Base-by-base conservation (phyloP, 2,888 invertebrate species). In the Mamestra brassicae region DNA sequence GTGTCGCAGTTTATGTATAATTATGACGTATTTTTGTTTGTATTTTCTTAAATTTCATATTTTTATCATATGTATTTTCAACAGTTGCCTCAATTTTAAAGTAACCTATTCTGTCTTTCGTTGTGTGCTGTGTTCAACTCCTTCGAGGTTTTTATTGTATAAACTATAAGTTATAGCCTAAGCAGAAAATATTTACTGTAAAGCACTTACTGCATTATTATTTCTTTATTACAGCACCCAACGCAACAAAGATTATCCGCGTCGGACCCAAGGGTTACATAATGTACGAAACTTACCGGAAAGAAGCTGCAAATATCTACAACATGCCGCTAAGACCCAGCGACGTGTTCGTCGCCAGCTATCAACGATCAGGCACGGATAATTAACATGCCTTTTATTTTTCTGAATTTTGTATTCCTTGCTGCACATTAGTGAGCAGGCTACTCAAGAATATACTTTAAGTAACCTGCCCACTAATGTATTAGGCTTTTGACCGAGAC, bases 331-430 rank as follows among this genome's bases (percentile, higher is more conserved):
- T 97, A 0, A 95, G 97, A 72, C 87, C 95, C 47, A 47, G 47
- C 47, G 98, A 98, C 88, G 94, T 97, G 15, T 97, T 97, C 97
- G 97, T 98, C 5, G 91, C 97, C 0, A 97, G 97, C 0, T 97
- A 97, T 92, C 98, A 98, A 0, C 95, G 98, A 92, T 97, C 98
- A 81, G 98, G 98, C 95, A 52, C 7, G 34, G 34, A 42, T 8
- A 58, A 17, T 47, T 6, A 58, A 38, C 8, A 60, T 38, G 3
- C 15, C 4, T 38, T 15, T 8, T 17, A 34, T 34, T 13, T 36
- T 55, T 15, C 7, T 58, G 36, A 15, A 15, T 36, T 4, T 55
- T 58, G 13, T 15, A 7, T 58, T 15, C 4, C 8, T 36, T 17
- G 15, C 15, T 36, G 6, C 6, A 36, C 13, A 1, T 15, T 36